Conservation (phyloP, 2,797 vertebrate genomes). For the Taeniopygia guttata region DNA sequence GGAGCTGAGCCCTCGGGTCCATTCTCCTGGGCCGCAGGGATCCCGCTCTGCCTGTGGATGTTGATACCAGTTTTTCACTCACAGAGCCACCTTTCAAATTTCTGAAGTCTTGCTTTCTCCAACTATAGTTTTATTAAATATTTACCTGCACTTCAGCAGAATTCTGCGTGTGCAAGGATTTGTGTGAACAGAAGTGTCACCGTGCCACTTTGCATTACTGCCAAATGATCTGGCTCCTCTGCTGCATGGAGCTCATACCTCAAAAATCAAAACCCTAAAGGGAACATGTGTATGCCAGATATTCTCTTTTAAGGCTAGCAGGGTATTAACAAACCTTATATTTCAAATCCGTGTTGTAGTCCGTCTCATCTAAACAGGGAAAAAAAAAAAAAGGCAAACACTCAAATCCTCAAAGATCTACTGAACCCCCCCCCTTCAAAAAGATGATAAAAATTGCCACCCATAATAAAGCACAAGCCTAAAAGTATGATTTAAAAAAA, state of each 20-base stretch:
- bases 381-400: neutral
- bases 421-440: neutral
- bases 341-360: neutral
- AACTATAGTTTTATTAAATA: neutral
- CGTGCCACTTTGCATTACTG: neutral
- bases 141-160: neutral
- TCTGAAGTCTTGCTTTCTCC: neutral
- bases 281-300: neutral
- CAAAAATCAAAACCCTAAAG: neutral
- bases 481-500: neutral
- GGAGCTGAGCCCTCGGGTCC: neutral
- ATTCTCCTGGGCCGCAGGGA: neutral
- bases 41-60: rapidly evolving
- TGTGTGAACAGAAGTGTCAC: neutral
- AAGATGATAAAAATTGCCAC: neutral
- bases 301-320: neutral
- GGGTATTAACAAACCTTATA: neutral
- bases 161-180: neutral
- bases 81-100: neutral
- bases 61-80: neutral
- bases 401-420: neutral
- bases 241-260: neutral
- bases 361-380: neutral
- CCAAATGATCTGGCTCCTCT: neutral
- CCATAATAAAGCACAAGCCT: neutral